phyloP scores from a whole-genome alignment of 1,140 invertebrate species.

The Copidosoma floridanum region DNA sequence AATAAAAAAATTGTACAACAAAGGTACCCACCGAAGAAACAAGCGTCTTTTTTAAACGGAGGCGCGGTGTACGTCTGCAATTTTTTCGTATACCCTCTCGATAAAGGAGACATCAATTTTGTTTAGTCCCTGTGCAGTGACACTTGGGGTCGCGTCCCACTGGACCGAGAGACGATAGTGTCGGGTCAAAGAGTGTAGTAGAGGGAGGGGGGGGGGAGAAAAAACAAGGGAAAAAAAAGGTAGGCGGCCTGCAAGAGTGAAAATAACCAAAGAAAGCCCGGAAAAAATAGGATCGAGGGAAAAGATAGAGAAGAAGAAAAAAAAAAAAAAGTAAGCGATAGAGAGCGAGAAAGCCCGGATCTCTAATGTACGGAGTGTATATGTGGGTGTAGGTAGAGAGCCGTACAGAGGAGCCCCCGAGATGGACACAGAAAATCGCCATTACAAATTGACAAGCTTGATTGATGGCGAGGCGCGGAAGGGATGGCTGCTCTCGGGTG shows the following conservation, averaged over 20 bases:
- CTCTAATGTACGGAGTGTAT: background rate
- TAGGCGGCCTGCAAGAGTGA: no score
- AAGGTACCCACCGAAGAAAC: no score
- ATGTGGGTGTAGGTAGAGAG: slow-evolving; percentile 22
- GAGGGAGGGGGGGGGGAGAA: slow-evolving; percentile 21
- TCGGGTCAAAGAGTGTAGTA: slow-evolving; percentile 4
- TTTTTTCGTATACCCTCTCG: no score
- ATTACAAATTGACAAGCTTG: slow-evolving; percentile 61
- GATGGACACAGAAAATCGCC: slow-evolving; percentile 58
- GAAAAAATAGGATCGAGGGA: slow-evolving; percentile 15
- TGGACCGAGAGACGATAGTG: slow-evolving; percentile 17
- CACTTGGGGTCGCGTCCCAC: slow-evolving; percentile 31
- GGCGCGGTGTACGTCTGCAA: no score
- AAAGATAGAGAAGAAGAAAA: slow-evolving; percentile 24
- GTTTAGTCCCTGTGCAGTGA: slow-evolving; percentile 44
- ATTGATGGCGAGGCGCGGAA: slow-evolving; percentile 55
- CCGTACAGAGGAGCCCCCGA: slow-evolving; percentile 21
- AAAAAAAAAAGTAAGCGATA: slow-evolving; percentile 30
- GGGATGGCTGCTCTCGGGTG: slow-evolving; percentile 32
- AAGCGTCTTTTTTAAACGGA: slow-evolving; percentile 12
- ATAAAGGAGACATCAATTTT: slow-evolving; percentile 51
- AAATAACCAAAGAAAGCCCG: background rate
- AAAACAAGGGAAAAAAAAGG: slow-evolving; percentile 29
- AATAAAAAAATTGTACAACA: no score
- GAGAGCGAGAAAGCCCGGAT: slow-evolving; percentile 5